Evolutionary conservation across 2,113 vertebrate species (phyloP), one percentile per base, ranked within the genome.

Genomic region (Ia io): DNA sequence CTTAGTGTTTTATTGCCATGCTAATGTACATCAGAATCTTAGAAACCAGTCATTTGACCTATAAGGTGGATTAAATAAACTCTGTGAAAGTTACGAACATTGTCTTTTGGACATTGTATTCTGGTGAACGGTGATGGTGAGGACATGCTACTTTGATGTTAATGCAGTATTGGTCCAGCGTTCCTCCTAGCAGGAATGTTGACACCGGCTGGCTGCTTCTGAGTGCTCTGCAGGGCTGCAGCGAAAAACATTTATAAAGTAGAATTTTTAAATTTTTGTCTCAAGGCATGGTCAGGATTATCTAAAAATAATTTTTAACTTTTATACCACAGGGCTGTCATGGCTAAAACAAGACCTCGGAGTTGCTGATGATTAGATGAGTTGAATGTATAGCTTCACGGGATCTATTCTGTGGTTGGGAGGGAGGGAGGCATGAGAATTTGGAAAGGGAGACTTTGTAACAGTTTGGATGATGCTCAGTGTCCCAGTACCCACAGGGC

Each of bases 21-120:
- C 56, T 94, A 63, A 90, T 47, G 35, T 4, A 18, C 63, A n/a
- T 83, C 80, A 90, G 82, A 76, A 76, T 69, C 69, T 83, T 59
- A 69, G 85, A 61, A 92, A 89, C 0, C 42, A 91, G 20, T 37
- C 73, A 5, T 49, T 63, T 23, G 70, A 87, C 6, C 63, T 87
- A 13, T 69, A 67, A 96, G 89, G 84, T 56, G 69, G 93, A 91
- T 93, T 63, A 88, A 93, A 94, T 71, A 32, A 92, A 84, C 22
- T 82, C 59, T 89, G 67, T 89, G 85, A 88, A 78, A 51, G 30
- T 44, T 42, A 17, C 2, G 17, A 6, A 80, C 9, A 14, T 44
- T 9, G 5, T 83, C 37, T 49, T 35, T 88, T 25, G 37, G 49
- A 51, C 11, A 13, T 9, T 10, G 6, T 6, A 2, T 77, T 70